These are phyloP conservation scores for Aratinga solstitialis DNA, from an alignment of 2,797 vertebrate species.

Conservation along the genomic window DNA sequence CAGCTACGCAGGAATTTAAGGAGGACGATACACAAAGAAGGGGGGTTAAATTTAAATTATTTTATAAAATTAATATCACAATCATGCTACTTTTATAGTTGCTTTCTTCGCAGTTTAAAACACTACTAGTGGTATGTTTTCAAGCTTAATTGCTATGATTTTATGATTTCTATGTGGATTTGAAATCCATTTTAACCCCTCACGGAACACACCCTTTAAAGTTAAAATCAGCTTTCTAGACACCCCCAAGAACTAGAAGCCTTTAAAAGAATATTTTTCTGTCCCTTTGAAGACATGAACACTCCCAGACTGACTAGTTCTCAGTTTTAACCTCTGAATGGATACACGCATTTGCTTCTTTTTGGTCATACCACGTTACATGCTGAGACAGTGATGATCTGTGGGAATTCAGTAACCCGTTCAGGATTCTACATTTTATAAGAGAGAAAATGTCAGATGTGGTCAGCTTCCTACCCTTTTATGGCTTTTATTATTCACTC, in stretches of 20 bases:
- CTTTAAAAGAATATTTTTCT: slow-evolving; percentile 11
- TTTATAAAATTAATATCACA: background rate
- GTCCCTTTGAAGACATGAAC: background rate
- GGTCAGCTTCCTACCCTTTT: slow-evolving; percentile 57
- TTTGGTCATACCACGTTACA: slow-evolving; percentile 11
- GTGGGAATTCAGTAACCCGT: slow-evolving; percentile 42
- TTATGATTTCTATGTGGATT: background rate
- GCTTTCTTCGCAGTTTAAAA: background rate
- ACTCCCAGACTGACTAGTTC: background rate
- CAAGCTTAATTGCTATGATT: background rate
- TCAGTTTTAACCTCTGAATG: slow-evolving; percentile 1
- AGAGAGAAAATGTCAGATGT: slow-evolving; percentile 39
- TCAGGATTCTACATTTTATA: slow-evolving; percentile 42
- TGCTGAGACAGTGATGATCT: slow-evolving; percentile 41
- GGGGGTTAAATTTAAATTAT: background rate
- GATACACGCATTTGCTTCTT: background rate
- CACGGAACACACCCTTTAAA: background rate
- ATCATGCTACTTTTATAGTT: background rate
- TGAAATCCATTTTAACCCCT: slow-evolving; percentile 14
- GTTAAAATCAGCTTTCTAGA: background rate
- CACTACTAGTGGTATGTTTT: background rate
- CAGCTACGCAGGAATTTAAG: background rate
- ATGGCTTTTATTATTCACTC: slow-evolving; percentile 46
- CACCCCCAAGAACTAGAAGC: background rate
- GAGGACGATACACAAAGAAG: background rate